Evolutionary conservation across 2,888 invertebrate genomes (phyloP), one percentile per base, ranked within the genome.

Genomic region (Petrolisthes manimaculis): DNA sequence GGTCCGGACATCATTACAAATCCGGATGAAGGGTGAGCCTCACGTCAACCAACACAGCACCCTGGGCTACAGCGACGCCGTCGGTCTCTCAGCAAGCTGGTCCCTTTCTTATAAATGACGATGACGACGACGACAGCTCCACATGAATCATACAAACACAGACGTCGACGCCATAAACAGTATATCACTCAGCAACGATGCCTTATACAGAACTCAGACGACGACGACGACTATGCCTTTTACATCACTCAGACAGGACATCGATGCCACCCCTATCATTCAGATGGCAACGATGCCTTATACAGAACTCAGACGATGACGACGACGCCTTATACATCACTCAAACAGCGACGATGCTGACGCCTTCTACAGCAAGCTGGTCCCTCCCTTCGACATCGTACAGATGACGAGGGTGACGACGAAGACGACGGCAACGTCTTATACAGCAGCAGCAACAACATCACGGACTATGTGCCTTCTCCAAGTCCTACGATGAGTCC

Each of bases 401-500:
- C 69, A 75, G 75, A 56, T 18, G 77, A 75, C 37, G 84, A 56
- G 9, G 77, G 75, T 56, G 56, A 84, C 37, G 74, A 55, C 61
- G 55, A 37, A 24, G n/a, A n/a, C 71, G n/a, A n/a, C 61, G 71
- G n/a, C 71, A 21, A n/a, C 71, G 21, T n/a, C 71, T 71, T 71
- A 71, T 71, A 71, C 71, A 71, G 21, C 71, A 71, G 6, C 61
- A 61, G 12, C 61, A 71, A 71, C 71, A 71, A 12, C 61, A 61
- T 18, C 61, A 14, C 61, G 0, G 71, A 71, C n/a, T 71, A 6
- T n/a, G 21, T 71, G n/a, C 21, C 71, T n/a, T 12, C 37, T 37
- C 37, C 69, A 51, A 37, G 56, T 78, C 84, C 79, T 79, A 67
- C 6, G 12, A 51, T 37, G 54, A 74, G 84, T 37, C 84, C 88